A percentile compares a stretch with the other conserved stretches of the same genome.
These are phyloP conservation scores for Melanaphis sacchari DNA, from an alignment of 1,140 invertebrate genomes.

Conservation along the genomic window DNA sequence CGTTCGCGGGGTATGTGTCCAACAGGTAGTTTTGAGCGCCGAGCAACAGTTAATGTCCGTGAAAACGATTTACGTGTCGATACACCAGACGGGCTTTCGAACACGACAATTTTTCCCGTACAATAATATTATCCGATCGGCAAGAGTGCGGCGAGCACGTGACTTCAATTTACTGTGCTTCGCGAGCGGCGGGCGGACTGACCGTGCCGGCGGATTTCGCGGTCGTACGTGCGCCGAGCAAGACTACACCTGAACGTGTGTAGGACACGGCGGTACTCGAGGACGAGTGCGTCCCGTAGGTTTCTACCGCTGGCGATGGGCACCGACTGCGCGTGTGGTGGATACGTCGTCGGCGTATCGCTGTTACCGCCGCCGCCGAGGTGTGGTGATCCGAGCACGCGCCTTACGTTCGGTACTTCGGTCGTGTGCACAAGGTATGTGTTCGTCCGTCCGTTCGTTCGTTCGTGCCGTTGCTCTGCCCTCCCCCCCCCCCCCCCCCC, in stretches of 20 bases:
- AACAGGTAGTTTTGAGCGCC: slow-evolving; percentile 9
- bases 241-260: not conserved
- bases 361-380: not conserved
- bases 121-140: too few relatives aligned
- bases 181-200: not conserved
- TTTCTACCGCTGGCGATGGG: not conserved
- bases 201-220: not conserved
- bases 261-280: not conserved
- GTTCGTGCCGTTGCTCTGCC: not conserved
- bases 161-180: not conserved
- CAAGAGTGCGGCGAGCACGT: too few relatives aligned
- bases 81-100: not conserved
- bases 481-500: too few relatives aligned
- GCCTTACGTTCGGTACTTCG: not conserved
- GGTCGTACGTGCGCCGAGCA: not conserved
- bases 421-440: not conserved
- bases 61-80: not conserved
- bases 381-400: slow-evolving; percentile 41
- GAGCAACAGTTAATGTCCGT: not conserved
- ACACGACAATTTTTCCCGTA: not conserved
- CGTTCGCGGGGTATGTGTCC: not conserved
- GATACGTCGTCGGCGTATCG: not conserved
- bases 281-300: slow-evolving; percentile 5
- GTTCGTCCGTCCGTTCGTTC: not conserved
- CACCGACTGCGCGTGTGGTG: not conserved